Conservation (phyloP, 2,113 vertebrate genomes). For the Cephalophus harveyi region DNA sequence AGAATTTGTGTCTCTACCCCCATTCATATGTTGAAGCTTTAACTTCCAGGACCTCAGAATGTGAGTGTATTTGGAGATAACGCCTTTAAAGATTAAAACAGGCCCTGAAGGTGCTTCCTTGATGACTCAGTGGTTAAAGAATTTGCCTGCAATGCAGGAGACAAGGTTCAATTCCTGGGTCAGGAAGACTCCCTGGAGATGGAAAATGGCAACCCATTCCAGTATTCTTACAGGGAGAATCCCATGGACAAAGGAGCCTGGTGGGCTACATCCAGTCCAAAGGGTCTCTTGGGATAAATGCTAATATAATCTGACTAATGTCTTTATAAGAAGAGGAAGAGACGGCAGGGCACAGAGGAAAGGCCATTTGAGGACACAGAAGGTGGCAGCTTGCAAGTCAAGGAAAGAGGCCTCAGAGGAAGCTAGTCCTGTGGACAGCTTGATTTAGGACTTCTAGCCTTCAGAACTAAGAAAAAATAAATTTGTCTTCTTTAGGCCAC, state of each 20-base stretch:
- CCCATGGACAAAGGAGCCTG: background rate
- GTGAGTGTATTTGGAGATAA: background rate
- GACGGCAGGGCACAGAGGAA: background rate
- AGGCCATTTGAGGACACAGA: background rate
- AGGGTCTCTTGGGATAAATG: background rate
- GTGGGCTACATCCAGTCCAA: background rate
- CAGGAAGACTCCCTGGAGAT: background rate
- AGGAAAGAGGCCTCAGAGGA: background rate
- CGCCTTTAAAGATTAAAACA: background rate
- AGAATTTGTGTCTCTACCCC: background rate
- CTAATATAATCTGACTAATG: background rate
- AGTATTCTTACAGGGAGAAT: background rate
- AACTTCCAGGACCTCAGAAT: background rate
- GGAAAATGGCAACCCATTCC: background rate
- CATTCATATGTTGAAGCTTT: background rate
- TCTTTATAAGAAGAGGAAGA: background rate
- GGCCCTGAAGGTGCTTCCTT: background rate
- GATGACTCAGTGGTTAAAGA: background rate
- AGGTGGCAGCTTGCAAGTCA: background rate
- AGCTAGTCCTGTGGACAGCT: background rate
- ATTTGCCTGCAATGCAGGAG: background rate
- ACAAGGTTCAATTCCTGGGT: background rate
- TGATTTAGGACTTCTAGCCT: background rate
- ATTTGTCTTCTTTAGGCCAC: background rate
- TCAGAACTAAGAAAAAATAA: background rate